Conservation (phyloP, 2,113 vertebrate genomes). For the Rhizomys pruinosus region DNA sequence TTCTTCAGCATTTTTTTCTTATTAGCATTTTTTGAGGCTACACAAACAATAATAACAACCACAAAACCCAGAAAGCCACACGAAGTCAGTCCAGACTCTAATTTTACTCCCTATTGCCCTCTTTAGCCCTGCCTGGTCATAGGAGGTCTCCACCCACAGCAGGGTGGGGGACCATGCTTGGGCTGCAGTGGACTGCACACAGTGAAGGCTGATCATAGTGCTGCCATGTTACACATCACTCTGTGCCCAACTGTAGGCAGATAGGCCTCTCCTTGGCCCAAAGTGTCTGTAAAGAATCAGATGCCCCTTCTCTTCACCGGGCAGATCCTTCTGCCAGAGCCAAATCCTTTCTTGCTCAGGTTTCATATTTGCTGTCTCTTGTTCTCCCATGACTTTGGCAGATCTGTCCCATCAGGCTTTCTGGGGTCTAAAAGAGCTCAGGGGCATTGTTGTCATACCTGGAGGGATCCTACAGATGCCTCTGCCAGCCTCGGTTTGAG, state of each 20-base stretch:
- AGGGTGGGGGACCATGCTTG: neutral
- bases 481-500: neutral
- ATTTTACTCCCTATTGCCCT: fast-evolving
- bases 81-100: neutral
- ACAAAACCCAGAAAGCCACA: neutral
- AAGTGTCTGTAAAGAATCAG: neutral
- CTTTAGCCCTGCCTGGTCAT: neutral
- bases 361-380: neutral
- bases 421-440: neutral
- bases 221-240: fast-evolving
- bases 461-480: neutral
- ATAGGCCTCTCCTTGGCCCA: neutral
- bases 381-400: neutral
- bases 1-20: neutral
- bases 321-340: neutral
- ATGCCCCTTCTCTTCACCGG: neutral
- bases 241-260: neutral
- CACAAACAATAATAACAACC: too few relatives aligned
- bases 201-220: too few relatives aligned
- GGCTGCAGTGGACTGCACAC: neutral
- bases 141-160: neutral
- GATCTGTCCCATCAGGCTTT: neutral
- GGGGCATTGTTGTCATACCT: fast-evolving
- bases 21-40: neutral
- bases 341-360: neutral